phyloP scores from a whole-genome alignment of 2,797 vertebrate genomes.

The Gadopsis marmoratus region DNA sequence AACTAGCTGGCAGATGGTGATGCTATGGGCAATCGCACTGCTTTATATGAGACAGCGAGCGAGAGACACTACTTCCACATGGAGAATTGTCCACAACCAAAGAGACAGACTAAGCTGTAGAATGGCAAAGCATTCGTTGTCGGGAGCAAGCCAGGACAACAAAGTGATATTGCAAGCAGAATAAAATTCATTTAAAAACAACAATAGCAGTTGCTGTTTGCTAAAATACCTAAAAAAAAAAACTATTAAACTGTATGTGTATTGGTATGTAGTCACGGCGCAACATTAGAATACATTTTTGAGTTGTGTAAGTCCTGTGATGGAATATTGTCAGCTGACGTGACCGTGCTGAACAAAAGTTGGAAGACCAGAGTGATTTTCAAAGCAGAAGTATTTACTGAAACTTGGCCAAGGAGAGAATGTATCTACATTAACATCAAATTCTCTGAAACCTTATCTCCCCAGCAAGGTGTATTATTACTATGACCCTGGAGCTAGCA shows the following conservation, averaged over 20 bases:
- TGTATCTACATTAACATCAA: no score
- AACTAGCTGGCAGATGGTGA: slow-evolving; percentile 83
- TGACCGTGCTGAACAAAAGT: no score
- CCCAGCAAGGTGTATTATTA: no score
- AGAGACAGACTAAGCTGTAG: slow-evolving; percentile 18
- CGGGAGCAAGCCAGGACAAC: neutral
- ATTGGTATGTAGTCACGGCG: no score
- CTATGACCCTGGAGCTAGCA: no score
- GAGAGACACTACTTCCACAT: slow-evolving; percentile 18
- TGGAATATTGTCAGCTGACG: no score
- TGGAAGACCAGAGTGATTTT: no score
- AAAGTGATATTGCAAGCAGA: slow-evolving; percentile 9
- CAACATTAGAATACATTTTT: neutral
- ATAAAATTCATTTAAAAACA: neutral
- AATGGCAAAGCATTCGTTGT: slow-evolving; percentile 25
- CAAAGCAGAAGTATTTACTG: no score
- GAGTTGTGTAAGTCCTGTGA: no score
- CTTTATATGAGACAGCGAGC: slow-evolving; percentile 69
- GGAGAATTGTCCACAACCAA: neutral
- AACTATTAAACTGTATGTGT: no score
- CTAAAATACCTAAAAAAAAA: neutral
- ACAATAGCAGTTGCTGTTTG: neutral
- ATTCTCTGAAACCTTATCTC: no score
- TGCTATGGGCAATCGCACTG: slow-evolving; percentile 85
- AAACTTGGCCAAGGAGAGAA: no score